Evolutionary conservation across 37 sponge, comb jelly and placozoan genomes (phyloP), one percentile per base, ranked within the genome.

Genomic region (Dysidea cf. avara): DNA sequence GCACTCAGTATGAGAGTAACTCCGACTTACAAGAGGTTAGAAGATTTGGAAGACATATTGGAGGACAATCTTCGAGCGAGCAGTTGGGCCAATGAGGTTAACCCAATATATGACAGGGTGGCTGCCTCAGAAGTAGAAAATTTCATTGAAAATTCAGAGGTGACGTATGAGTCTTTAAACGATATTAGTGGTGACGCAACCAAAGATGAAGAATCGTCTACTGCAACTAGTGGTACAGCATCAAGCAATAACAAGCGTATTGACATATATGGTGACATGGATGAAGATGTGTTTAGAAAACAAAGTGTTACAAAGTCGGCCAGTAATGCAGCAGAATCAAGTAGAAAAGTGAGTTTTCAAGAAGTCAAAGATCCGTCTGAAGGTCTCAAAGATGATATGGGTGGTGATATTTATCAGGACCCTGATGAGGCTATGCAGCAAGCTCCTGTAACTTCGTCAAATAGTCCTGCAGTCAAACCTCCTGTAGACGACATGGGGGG

Each of bases 101-200:
- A 81, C 50, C 82, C 82, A 26, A 73, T 81, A 55, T 81, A 81
- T 48, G 74, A 81, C 66, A 21, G 22, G 2, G 29, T 60, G 3
- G 82, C 82, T 7, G 73, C 74, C 26, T 32, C 68, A 22, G 54
- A 73, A 37, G 82, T 59, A 24, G 49, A 81, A 20, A 56, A 47
- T 29, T 21, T 57, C 3, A 37, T 81, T 31, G 64, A 17, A 2
- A 43, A 62, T 32, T 73, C 82, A 7, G 66, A 65, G 17, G 74
- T 81, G 30, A 81, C 82, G 21, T 81, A 46, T 49, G 39, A 53
- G 3, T 61, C 75, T 17, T 28, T 74, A 17, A 58, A 9, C 46
- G 46, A 5, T 12, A 43, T 43, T 12, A 9, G 9, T 43, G 9
- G 46, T 43, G 68, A 78, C 60, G 35, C 79, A 33, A 30, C 24